Evolutionary conservation across 2,888 invertebrate genomes (phyloP), one percentile per base, ranked within the genome.

Genomic region (Cylindroiulus punctatus): DNA sequence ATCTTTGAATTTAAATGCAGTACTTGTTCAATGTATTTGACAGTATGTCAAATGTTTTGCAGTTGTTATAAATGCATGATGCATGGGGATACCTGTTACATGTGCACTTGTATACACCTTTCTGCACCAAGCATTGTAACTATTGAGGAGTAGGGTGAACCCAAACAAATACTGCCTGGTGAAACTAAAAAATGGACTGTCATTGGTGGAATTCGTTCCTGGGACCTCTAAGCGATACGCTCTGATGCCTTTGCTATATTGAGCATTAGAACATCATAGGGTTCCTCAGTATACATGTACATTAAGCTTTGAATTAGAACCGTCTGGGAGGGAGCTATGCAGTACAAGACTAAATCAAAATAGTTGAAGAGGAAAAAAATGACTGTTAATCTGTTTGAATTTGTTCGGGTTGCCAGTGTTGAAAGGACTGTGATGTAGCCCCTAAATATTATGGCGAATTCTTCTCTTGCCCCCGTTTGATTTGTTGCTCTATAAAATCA

Each of bases 401-500:
- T 26, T 65, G 65, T 26, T 22, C 30, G 26, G 30, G 30, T 30
- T 30, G 76, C 8, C 30, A 10, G 76, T 76, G 76, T 14, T 76
- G 76, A 76, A 76, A 76, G 76, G 76, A 12, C 14, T 14, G 12
- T 76, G 4, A 76, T 76, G 76, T 30, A 76, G 14, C 76, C 76
- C 76, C 30, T 76, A 30, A 76, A 76, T 76, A 76, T 30, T 14
- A 30, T 4, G 12, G 17, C 26, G 52, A 52, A 52, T 30, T 30
- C 26, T 76, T 30, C n/a, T 76, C 76, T 17, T 76, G 26, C 52
- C 76, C 76, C 65, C 12, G 26, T 30, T 30, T 76, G 30, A 76
- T 26, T 26, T 76, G 76, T 76, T 14, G 76, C 30, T 30, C 76
- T 76, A 76, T 76, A 30, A 76, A 76, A 76, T 76, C 4, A 76